phyloP scores from a whole-genome alignment of 1,140 invertebrate species.

The Phenacoccus solenopsis region DNA sequence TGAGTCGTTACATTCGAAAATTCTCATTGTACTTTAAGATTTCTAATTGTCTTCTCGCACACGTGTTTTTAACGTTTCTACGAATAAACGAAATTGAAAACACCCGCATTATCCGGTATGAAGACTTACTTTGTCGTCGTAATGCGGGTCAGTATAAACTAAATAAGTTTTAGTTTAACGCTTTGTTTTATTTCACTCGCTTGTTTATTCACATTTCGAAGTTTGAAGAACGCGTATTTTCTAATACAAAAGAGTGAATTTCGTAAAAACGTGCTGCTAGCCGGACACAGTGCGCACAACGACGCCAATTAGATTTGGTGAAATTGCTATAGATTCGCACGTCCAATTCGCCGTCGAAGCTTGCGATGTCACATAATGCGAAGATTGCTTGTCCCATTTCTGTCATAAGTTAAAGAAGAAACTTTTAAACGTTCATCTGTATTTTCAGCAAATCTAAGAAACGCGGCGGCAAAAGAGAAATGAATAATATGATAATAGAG shows the following conservation, averaged over 20 bases:
- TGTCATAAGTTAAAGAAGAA: not conserved
- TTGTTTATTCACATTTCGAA: not conserved
- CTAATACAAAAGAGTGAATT: not conserved
- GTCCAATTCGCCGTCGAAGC: not conserved
- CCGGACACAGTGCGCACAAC: not conserved
- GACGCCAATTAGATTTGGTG: not conserved
- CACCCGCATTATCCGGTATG: not conserved
- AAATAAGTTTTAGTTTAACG: not conserved
- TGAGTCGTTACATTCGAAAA: not conserved
- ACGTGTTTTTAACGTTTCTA: not conserved
- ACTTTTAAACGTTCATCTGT: not conserved
- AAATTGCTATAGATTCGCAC: not conserved
- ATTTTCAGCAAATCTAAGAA: conserved; percentile 13
- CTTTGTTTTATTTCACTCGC: not conserved
- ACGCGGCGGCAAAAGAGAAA: conserved; percentile 5
- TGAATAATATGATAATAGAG: conserved; percentile 18
- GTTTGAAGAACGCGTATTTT: not conserved
- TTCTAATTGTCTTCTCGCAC: not conserved
- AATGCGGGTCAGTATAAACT: not conserved
- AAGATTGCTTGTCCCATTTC: not conserved
- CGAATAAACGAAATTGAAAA: not conserved
- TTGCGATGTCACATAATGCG: not conserved
- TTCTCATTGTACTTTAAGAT: not conserved
- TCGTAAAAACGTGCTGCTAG: not conserved
- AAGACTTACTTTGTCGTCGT: not conserved